Percentiles rank a stretch among this genome's conserved stretches.
Conservation (phyloP, 1,140 invertebrate species). For the Camponotus floridanus region DNA sequence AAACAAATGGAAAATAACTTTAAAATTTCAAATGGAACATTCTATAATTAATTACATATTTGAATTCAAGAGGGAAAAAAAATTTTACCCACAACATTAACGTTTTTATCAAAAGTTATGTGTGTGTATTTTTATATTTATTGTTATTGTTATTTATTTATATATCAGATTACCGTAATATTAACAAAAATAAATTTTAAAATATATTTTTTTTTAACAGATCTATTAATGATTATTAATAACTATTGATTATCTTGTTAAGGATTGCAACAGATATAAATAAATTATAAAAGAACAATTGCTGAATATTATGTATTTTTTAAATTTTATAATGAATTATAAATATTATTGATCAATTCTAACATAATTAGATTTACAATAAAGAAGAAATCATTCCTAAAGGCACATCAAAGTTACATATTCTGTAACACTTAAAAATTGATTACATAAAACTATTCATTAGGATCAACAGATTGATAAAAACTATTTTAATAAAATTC, state of each 20-base stretch:
- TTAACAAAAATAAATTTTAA: slow-evolving; percentile 50
- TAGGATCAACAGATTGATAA: slow-evolving; percentile 71
- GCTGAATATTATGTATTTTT: slow-evolving; percentile 59
- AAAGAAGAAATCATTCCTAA: slow-evolving; percentile 74
- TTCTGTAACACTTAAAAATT: slow-evolving; percentile 72
- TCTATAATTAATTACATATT: too few relatives aligned
- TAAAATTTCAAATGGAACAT: too few relatives aligned
- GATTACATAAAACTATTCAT: slow-evolving; percentile 66
- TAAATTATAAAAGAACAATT: slow-evolving; percentile 31
- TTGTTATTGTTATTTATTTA: slow-evolving; percentile 33
- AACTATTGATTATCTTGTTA: neutral
- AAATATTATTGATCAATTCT: slow-evolving; percentile 73
- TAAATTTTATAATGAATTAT: slow-evolving; percentile 64
- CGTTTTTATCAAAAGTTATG: too few relatives aligned
- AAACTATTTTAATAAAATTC: slow-evolving; percentile 69
- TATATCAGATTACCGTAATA: slow-evolving; percentile 51
- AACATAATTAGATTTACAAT: slow-evolving; percentile 75
- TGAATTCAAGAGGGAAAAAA: too few relatives aligned
- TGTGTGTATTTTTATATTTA: slow-evolving; percentile 31
- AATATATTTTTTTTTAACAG: neutral
- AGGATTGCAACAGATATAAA: slow-evolving; percentile 24
- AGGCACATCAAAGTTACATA: slow-evolving; percentile 76
- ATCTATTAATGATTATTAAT: neutral
- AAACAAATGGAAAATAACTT: too few relatives aligned
- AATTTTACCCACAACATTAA: too few relatives aligned